A percentile compares a stretch with the other conserved stretches of the same genome.
Conservation (phyloP, 2,888 invertebrate species). For the Lasioglossum villosulum region DNA sequence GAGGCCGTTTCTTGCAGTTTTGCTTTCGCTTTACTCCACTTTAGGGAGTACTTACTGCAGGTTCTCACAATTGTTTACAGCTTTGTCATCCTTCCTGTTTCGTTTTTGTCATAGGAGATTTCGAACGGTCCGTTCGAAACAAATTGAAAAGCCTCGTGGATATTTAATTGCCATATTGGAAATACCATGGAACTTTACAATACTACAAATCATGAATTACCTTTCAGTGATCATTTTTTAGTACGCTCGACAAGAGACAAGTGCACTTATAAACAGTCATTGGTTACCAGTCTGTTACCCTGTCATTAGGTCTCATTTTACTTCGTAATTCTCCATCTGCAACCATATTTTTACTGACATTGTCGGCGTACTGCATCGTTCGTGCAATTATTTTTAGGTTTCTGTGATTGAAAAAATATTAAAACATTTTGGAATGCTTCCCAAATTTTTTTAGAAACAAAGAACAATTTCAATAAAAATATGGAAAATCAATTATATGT, state of each 20-base stretch:
- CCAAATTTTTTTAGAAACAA: neutral
- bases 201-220: neutral
- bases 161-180: too few species aligned
- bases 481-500: too few species aligned
- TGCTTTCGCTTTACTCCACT: slow-evolving; percentile 43
- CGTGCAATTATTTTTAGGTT: neutral
- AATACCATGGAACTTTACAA: neutral
- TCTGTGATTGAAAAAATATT: neutral
- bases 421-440: neutral
- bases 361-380: neutral
- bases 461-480: neutral
- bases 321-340: neutral
- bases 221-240: neutral
- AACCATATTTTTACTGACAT: neutral
- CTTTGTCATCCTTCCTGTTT: slow-evolving; percentile 31
- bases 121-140: neutral
- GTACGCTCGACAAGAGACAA: neutral
- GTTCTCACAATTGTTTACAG: slow-evolving; percentile 45
- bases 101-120: neutral
- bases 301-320: neutral
- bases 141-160: neutral
- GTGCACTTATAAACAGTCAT: neutral
- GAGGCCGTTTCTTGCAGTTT: slow-evolving; percentile 44
- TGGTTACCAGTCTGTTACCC: neutral
- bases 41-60: slow-evolving; percentile 26